Evolutionary conservation across 2,113 vertebrate species (phyloP), one percentile per base, ranked within the genome.

Genomic region (Leptosomus discolor): DNA sequence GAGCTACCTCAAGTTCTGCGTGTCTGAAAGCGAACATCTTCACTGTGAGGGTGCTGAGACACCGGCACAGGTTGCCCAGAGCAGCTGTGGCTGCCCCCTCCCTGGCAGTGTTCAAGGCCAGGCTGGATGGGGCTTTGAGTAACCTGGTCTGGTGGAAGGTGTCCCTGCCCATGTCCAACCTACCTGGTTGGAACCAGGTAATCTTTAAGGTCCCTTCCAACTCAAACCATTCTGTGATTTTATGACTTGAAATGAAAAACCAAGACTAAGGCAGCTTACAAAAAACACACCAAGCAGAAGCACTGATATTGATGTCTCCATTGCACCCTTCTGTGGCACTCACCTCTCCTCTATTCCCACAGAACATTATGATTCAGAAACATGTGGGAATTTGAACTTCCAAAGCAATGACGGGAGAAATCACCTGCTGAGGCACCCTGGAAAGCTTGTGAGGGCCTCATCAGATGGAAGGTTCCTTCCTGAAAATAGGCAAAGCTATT

Each of bases 401-500:
- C 68, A 67, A 89, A 86, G 41, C 65, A 71, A 90, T 82, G 85
- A 36, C 5, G 0, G 60, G 57, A 90, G 32, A 89, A 83, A 85
- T 26, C 80, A 79, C 67, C 80, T 92, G 77, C 84, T 45, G 90
- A 70, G 80, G 56, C 84, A 64, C 45, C 0, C 16, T 4, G 0
- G 48, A 63, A 67, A 77, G 68, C 58, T 50, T 58, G 37, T 5
- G 51, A 84, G 7, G 26, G 56, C 77, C 65, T 92, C 85, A 56
- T 79, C 81, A 64, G 69, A 85, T 53, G 61, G 46, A 94, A 94
- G 73, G 83, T 34, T 97, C 58, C 80, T 78, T 71, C 65, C 64
- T 91, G 74, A 92, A 92, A 96, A 82, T 16, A 53, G 61, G 56
- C 46, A 96, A 94, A 96, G 87, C 81, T 97, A 96, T 93, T 96